A percentile compares a stretch with the other conserved stretches of the same genome.
Evolutionary conservation across 2,888 invertebrate species (phyloP).

Genomic region (Nemotelus nigrinus): DNA sequence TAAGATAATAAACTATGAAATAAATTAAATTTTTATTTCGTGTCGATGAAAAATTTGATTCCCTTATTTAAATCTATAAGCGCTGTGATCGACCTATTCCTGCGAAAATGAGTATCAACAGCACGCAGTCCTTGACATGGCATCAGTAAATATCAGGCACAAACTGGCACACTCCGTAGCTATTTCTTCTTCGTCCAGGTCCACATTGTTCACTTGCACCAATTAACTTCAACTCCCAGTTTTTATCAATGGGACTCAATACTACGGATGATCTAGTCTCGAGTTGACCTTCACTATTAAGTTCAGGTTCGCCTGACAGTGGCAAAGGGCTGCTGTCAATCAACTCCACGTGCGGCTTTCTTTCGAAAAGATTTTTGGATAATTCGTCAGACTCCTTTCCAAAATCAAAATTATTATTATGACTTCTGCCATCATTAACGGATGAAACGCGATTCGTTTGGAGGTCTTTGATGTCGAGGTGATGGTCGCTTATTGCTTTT

Average conservation of each 20-base stretch:
- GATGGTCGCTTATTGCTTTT: conserved; percentile 36
- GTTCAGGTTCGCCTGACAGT: neutral
- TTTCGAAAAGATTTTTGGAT: neutral
- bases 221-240: conserved; percentile 66
- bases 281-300: neutral
- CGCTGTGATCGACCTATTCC: no score
- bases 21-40: no score
- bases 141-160: conserved; percentile 49
- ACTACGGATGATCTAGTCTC: conserved; percentile 27
- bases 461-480: conserved; percentile 23
- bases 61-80: no score
- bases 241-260: conserved; percentile 12
- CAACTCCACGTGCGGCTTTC: neutral
- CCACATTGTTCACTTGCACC: conserved; percentile 80
- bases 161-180: conserved; percentile 71
- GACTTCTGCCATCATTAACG: conserved; percentile 21
- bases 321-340: neutral
- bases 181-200: conserved; percentile 75
- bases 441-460: conserved; percentile 37
- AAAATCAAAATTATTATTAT: neutral
- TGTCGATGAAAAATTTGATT: no score
- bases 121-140: no score
- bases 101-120: no score
- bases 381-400: neutral
- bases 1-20: no score